These are phyloP conservation scores for Chloropsis cyanopogon DNA, from an alignment of 2,113 vertebrate genomes.

Conservation along the genomic window DNA sequence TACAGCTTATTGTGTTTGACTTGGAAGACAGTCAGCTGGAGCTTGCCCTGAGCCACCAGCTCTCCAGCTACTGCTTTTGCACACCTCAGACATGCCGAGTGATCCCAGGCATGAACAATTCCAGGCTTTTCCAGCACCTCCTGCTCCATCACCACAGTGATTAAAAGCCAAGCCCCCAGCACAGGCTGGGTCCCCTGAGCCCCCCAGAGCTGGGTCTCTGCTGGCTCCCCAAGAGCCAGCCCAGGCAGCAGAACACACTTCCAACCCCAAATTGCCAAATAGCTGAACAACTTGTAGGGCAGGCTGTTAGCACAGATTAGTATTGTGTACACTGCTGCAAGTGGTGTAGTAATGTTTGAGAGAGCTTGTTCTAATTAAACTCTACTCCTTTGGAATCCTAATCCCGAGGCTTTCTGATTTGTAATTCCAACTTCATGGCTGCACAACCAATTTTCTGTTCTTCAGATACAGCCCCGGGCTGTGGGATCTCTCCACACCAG, in stretches of 20 bases:
- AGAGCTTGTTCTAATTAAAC: background rate
- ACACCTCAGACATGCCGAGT: background rate
- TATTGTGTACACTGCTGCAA: background rate
- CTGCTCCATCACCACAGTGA: accelerated
- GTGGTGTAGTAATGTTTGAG: background rate
- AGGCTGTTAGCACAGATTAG: background rate
- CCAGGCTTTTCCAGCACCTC: background rate
- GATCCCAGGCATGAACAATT: background rate
- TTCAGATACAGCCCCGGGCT: background rate
- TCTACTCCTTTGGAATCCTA: background rate
- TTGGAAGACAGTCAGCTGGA: constrained; percentile 48
- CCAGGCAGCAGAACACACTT: accelerated
- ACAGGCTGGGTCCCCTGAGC: background rate
- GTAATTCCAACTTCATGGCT: background rate
- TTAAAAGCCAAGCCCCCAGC: background rate
- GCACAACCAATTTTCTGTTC: background rate
- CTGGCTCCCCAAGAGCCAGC: background rate
- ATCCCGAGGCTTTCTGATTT: background rate
- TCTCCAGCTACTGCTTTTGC: constrained; percentile 25
- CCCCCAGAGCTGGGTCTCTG: background rate
- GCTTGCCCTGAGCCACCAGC: constrained; percentile 1
- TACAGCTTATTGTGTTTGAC: constrained; percentile 45
- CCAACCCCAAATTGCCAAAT: background rate
- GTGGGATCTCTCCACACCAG: background rate
- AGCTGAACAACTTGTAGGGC: background rate